phyloP scores from a whole-genome alignment of 2,797 vertebrate species.

The Aphelocoma californica region DNA sequence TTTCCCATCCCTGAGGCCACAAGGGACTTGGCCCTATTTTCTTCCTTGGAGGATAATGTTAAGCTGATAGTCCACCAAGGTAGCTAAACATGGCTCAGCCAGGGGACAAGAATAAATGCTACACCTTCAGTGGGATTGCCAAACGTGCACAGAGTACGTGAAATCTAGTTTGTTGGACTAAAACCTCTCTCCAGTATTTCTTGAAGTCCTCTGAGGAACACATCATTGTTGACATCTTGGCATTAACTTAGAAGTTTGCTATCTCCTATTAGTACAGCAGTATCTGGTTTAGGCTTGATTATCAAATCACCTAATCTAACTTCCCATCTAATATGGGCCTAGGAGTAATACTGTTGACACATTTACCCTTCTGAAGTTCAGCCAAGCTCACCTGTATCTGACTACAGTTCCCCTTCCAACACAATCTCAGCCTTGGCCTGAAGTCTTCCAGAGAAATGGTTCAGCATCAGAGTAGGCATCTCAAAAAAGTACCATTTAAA shows the following conservation, averaged over 20 bases:
- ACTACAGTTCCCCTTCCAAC: not conserved
- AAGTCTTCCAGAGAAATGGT: not conserved
- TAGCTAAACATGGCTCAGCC: not conserved
- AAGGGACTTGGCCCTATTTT: not conserved
- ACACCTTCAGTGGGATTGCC: rapidly evolving
- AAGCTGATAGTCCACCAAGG: not conserved
- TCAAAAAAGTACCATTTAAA: not conserved
- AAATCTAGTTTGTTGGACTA: not conserved
- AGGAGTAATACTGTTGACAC: not conserved
- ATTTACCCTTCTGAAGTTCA: not conserved
- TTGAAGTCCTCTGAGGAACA: not conserved
- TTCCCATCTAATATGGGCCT: not conserved
- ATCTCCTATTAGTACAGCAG: not conserved
- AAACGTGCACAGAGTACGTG: rapidly evolving
- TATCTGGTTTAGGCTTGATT: not conserved
- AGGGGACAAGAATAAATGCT: not conserved
- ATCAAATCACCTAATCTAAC: not conserved
- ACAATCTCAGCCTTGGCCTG: not conserved
- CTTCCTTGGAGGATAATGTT: not conserved
- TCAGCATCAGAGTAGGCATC: not conserved
- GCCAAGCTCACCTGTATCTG: not conserved
- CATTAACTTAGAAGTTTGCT: not conserved
- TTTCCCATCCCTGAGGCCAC: not conserved
- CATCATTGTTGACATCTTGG: not conserved
- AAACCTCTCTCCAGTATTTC: not conserved